Base-by-base conservation (phyloP, 2,113 vertebrate species). In the Sminthopsis crassicaudata region DNA sequence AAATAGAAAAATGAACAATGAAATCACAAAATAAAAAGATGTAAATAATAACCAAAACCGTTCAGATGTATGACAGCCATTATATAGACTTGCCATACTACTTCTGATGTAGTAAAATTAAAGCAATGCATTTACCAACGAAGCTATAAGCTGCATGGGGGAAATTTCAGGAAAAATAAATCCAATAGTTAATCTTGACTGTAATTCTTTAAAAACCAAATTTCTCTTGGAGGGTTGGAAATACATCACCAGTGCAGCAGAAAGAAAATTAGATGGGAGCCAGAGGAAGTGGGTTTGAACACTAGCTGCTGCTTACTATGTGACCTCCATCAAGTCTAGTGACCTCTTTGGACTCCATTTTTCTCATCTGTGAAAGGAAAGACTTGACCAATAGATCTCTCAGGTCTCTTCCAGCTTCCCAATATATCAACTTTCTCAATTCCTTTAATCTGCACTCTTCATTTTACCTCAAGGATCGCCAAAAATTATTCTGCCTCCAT, bases 131-230 rank as follows among this genome's bases (percentile, higher is more conserved):
- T 42, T 76, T 76, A 22, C 36, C 36, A n/a, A 76, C 16, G 57
- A 76, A 22, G 36, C 4, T 76, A 42, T 42, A 42, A 36, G 14
- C 30, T 67, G 12, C 30, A n/a, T 67, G 12, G 11, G 92, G 46
- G 46, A 16, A 92, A 92, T 92, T 42, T 9, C 95, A 93, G 9
- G 23, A 93, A 76, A 25, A 94, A 53, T 84, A 93, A 96, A 90
- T 92, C 30, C 92, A 26, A 96, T 24, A 76, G 30, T n/a, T 76
- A n/a, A 76, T 22, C 16, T 42, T 76, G 36, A 36, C 16, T 76
- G 7, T 76, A 19, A n/a, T n/a, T 90, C 90, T 91, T 92, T 27
- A 93, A 92, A 48, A 89, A 89, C 90, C 46, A 67, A 23, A 92
- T 96, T 97, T 92, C 91, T 42, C n/a, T 42, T 42, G 16, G 67